Conservation (phyloP, 2,888 invertebrate species). For the Fragum sueziense region DNA sequence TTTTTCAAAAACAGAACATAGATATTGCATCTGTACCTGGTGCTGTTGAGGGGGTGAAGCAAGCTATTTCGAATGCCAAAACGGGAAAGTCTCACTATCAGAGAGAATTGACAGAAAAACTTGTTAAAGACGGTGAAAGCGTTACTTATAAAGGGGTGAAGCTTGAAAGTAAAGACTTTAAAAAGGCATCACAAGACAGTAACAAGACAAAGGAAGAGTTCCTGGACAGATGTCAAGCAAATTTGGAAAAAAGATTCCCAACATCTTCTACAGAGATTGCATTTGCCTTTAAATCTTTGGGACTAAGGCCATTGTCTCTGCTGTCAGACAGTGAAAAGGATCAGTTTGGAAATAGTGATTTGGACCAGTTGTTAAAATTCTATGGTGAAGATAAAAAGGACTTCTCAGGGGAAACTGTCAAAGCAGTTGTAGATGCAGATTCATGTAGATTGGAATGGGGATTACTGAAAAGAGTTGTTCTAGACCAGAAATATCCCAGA, state of each 20-base stretch:
- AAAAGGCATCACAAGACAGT: not conserved
- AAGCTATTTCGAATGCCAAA: not conserved
- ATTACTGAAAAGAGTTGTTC: not conserved
- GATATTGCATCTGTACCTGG: conserved; percentile 5
- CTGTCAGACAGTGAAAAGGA: not conserved
- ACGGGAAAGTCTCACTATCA: conserved; percentile 3
- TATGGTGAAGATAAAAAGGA: not conserved
- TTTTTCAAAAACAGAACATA: not conserved
- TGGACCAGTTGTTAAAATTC: not conserved
- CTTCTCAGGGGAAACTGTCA: not conserved
- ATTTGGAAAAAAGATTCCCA: not conserved
- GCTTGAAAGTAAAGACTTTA: not conserved
- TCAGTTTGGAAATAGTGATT: not conserved
- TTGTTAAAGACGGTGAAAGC: not conserved
- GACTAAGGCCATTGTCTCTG: not conserved
- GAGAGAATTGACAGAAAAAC: not conserved
- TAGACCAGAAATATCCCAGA: not conserved
- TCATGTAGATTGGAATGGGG: conserved; percentile 2
- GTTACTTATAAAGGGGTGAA: not conserved
- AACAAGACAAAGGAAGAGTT: not conserved
- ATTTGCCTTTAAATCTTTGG: not conserved
- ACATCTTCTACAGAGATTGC: not conserved
- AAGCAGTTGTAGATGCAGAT: not conserved
- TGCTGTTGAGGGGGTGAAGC: not conserved
- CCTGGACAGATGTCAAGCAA: not conserved